phyloP scores from a whole-genome alignment of 2,113 vertebrate genomes.

The Chitala chitala region DNA sequence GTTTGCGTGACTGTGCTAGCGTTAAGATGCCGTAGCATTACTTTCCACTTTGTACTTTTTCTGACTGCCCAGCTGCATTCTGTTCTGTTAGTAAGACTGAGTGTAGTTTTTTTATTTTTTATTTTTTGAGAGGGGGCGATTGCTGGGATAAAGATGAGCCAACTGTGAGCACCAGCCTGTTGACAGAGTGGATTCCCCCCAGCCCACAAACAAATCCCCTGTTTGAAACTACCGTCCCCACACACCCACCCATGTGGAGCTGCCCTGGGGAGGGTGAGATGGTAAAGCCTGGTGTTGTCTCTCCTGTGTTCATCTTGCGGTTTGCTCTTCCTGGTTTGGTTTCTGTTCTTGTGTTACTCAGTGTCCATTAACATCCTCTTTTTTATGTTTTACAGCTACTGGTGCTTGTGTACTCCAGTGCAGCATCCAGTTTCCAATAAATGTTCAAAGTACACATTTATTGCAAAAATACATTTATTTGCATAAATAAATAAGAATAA shows the following conservation, averaged over 20 bases:
- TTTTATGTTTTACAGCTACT: neutral
- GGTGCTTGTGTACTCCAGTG: neutral
- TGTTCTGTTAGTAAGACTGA: no score
- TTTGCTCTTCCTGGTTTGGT: neutral
- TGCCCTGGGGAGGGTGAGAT: neutral
- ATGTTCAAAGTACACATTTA: neutral
- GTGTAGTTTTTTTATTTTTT: no score
- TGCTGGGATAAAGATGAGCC: neutral
- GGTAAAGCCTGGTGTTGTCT: neutral
- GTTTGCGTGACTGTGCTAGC: no score
- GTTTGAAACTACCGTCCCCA: neutral
- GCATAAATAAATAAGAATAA: slow-evolving; percentile 13
- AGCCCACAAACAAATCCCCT: slow-evolving; percentile 2
- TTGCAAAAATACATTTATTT: neutral
- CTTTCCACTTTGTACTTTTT: no score
- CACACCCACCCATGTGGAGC: neutral
- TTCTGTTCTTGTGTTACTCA: neutral
- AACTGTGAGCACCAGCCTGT: no score
- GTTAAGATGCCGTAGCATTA: neutral
- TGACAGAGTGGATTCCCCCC: neutral
- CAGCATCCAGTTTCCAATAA: no score
- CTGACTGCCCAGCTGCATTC: no score
- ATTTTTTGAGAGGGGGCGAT: neutral
- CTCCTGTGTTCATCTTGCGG: neutral
- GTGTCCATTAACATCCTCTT: neutral